Base-by-base conservation (phyloP, 2,797 vertebrate species). In the Lagodon rhomboides region DNA sequence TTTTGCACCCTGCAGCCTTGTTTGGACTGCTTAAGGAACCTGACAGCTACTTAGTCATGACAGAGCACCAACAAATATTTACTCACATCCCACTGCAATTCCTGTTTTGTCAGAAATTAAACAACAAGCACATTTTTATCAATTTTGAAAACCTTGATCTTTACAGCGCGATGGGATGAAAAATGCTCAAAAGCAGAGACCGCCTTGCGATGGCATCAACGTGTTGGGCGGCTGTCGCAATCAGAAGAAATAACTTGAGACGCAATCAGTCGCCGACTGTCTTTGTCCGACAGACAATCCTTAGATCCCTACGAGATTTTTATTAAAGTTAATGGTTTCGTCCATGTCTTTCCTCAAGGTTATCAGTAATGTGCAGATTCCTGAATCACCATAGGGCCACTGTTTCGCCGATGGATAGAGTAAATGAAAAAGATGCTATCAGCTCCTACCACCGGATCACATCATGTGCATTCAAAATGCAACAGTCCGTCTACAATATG, bases 391-490 rank as follows among this genome's bases (percentile, higher is more conserved):
- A 71, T 15, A 44, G 87, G 74, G 82, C 66, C 65, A 62, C 54
- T 83, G 71, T 91, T 87, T 87, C 64, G 82, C 62, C 64, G 77
- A 59, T 77, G 72, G 74, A 68, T 46, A 60, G 60, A 81, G 72
- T 83, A 85, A 90, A 92, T 90, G 74, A 83, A 91, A 89, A 85
- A 83, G 62, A 85, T 90, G 47, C 22, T 85, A 90, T 92, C 85
- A 79, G 70, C 10, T 56, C 47, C 27, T 55, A 27, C 61, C 56
- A 47, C 49, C 68, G 51, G 71, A 80, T 83, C 58, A 69, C 44
- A 46, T 72, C 34, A 43, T 76, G 53, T 81, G 74, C 69, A 68
- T 81, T 86, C 77, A 84, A 84, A 87, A 84, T 63, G 46, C 55
- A 76, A 53, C 43, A 60, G 11, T 54, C 54, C 55, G 23, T 22